phyloP scores from a whole-genome alignment of 2,113 vertebrate species.

The Cynoglossus semilaevis region DNA sequence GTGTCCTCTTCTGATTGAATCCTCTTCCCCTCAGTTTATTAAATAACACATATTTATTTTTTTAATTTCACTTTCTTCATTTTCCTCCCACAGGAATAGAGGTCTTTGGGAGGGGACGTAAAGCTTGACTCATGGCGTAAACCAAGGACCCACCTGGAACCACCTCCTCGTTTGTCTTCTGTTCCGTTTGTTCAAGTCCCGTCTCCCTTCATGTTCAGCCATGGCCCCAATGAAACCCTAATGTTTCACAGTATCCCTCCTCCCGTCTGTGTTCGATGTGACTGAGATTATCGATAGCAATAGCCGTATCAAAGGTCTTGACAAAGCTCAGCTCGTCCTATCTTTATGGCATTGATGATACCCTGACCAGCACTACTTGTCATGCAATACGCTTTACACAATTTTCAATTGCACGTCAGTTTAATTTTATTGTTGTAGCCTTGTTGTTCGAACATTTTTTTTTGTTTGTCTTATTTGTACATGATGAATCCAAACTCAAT shows the following conservation, averaged over 20 bases:
- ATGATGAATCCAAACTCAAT: slow-evolving; percentile 26
- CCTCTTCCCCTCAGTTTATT: background rate
- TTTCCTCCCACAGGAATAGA: slow-evolving; percentile 52
- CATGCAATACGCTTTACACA: slow-evolving; percentile 36
- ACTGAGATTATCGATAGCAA: slow-evolving; percentile 48
- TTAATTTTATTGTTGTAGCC: slow-evolving; percentile 44
- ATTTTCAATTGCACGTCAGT: slow-evolving; percentile 23
- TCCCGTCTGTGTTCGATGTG: slow-evolving; percentile 35
- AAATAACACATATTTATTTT: background rate
- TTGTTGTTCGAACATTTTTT: slow-evolving; percentile 49
- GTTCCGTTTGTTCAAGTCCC: slow-evolving; percentile 19
- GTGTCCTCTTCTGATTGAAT: background rate
- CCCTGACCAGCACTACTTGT: slow-evolving; percentile 27
- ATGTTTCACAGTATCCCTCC: slow-evolving; percentile 49
- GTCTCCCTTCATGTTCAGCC: slow-evolving; percentile 18
- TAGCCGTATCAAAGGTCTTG: slow-evolving; percentile 57
- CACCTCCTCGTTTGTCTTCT: slow-evolving; percentile 56
- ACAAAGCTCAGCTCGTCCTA: slow-evolving; percentile 26
- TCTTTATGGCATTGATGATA: slow-evolving; percentile 42
- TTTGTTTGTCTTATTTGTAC: slow-evolving; percentile 45
- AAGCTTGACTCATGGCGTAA: slow-evolving; percentile 59
- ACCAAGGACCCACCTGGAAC: slow-evolving; percentile 47
- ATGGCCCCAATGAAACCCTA: slow-evolving; percentile 40
- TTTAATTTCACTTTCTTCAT: slow-evolving; percentile 3
- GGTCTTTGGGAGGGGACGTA: slow-evolving; percentile 62